Evolutionary conservation across 2,888 invertebrate genomes (phyloP).

Genomic region (Leucozona laternaria): DNA sequence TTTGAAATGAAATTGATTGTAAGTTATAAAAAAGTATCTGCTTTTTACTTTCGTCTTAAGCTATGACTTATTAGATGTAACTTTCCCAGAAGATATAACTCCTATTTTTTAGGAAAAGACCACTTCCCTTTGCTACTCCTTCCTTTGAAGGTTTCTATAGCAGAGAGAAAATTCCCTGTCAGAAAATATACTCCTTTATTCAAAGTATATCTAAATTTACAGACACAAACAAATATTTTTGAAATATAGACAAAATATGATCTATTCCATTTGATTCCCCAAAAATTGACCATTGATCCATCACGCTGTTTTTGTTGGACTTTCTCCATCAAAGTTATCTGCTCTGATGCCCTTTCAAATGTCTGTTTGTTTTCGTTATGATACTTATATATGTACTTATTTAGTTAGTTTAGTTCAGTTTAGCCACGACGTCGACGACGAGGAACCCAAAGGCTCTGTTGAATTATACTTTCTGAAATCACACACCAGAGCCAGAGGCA

Average conservation of each 20-base stretch:
- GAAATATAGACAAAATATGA: neutral
- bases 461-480: conserved; percentile 1
- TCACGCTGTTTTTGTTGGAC: neutral
- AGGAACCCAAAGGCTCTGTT: neutral
- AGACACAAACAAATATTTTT: neutral
- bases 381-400: too few relatives aligned
- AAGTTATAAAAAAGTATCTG: too few relatives aligned
- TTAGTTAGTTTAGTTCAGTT: neutral
- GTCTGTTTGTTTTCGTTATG: neutral
- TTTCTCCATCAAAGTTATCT: neutral
- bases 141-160: too few relatives aligned
- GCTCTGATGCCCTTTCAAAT: neutral
- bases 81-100: too few relatives aligned
- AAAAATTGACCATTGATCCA: neutral
- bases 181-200: too few relatives aligned
- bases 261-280: neutral
- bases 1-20: too few relatives aligned
- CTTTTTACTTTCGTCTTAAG: too few relatives aligned
- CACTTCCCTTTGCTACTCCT: too few relatives aligned
- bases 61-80: too few relatives aligned
- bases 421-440: neutral
- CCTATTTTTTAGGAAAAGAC: too few relatives aligned
- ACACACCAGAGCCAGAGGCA: conserved; percentile 8
- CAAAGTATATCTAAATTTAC: neutral
- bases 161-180: too few relatives aligned